A percentile compares a stretch with the other conserved stretches of the same genome.
phyloP scores from a whole-genome alignment of 2,113 vertebrate species.

The Chaetura pelagica region DNA sequence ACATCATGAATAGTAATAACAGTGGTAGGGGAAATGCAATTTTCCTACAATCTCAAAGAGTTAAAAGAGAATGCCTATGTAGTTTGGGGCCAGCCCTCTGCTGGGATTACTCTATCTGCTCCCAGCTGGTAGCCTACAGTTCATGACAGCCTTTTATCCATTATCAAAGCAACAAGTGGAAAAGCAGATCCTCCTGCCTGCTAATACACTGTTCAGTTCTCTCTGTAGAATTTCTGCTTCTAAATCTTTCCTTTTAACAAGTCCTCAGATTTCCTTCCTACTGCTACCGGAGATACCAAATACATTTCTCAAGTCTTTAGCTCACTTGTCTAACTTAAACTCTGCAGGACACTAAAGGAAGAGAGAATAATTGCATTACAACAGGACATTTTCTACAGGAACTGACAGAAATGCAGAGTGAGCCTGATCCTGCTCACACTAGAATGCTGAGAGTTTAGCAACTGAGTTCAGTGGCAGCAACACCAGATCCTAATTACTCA shows the following conservation, averaged over 20 bases:
- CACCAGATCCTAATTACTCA: not conserved
- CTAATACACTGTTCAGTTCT: conserved; percentile 64
- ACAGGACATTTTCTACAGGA: not conserved
- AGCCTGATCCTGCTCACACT: not conserved
- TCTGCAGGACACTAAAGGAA: conserved; percentile 33
- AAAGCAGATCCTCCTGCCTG: conserved; percentile 80
- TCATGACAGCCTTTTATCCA: conserved; percentile 86
- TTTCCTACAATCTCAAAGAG: not conserved
- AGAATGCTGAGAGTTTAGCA: not conserved
- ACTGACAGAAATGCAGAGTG: not conserved
- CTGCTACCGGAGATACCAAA: conserved; percentile 51
- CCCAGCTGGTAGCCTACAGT: conserved; percentile 76
- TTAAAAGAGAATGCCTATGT: conserved; percentile 54
- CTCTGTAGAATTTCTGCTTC: conserved; percentile 74
- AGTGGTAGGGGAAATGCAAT: not conserved
- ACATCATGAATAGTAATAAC: not conserved
- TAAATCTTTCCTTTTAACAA: conserved; percentile 89
- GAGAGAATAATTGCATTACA: conserved; percentile 19
- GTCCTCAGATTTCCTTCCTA: conserved; percentile 80
- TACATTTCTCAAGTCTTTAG: conserved; percentile 26
- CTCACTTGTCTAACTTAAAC: conserved; percentile 17
- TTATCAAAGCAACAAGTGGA: conserved; percentile 92
- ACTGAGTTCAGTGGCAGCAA: not conserved
- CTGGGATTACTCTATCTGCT: conserved; percentile 77
- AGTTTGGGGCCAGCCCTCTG: conserved; percentile 48